These are phyloP conservation scores for Choloepus hoffmanni DNA, from an alignment of 2,113 vertebrate genomes.

Conservation along the genomic window DNA sequence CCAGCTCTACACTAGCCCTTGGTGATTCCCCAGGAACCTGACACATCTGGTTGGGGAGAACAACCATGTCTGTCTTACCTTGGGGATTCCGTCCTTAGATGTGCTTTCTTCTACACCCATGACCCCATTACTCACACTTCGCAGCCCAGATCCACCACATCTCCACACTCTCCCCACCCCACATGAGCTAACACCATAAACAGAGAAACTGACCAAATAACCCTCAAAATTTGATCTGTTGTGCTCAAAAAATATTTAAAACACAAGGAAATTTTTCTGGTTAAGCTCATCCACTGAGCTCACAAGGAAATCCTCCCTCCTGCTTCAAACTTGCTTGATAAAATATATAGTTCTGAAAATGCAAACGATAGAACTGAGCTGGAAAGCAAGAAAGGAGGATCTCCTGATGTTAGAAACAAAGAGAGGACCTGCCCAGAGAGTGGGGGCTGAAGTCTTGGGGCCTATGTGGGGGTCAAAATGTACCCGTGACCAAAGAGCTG, in stretches of 20 bases:
- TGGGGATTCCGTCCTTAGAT: neutral
- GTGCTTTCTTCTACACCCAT: neutral
- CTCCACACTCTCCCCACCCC: neutral
- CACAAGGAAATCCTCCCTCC: neutral
- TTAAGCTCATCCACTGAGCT: neutral
- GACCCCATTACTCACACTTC: neutral
- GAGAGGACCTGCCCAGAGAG: neutral
- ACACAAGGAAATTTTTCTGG: neutral
- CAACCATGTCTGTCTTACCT: neutral
- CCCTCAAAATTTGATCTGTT: neutral
- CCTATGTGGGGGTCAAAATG: neutral
- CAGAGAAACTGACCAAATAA: neutral
- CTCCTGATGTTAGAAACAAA: neutral
- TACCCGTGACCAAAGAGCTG: neutral
- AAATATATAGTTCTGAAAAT: neutral
- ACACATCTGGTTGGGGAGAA: neutral
- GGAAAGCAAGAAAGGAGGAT: neutral
- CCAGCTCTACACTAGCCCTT: neutral
- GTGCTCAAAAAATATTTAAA: conserved; percentile 17
- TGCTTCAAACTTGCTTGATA: neutral
- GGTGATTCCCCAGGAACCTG: neutral
- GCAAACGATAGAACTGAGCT: neutral
- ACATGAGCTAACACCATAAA: too few relatives aligned
- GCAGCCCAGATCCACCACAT: neutral
- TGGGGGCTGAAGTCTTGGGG: neutral